These are phyloP conservation scores for Lycocerus yunnanus DNA, from an alignment of 2,888 invertebrate species.

Conservation along the genomic window DNA sequence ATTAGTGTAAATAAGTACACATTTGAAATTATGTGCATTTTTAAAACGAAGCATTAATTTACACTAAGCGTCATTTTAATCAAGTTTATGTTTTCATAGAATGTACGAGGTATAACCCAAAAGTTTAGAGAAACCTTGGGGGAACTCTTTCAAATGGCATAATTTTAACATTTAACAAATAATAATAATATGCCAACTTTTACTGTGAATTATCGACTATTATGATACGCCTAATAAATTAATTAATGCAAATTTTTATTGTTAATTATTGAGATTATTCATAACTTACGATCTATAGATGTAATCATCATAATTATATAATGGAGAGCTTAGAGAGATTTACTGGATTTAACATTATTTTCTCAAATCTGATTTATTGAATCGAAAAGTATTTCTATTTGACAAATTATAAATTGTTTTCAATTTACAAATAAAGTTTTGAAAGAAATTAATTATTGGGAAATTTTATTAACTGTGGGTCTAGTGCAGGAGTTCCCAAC, in stretches of 20 bases:
- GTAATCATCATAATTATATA: too few species aligned
- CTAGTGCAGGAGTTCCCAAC: too few species aligned
- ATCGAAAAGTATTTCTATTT: not conserved
- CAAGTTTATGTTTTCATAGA: not conserved
- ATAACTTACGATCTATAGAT: not conserved
- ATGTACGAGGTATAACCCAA: not conserved
- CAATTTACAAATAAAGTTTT: too few species aligned
- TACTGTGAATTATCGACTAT: not conserved
- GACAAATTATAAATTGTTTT: too few species aligned
- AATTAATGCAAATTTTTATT: not conserved
- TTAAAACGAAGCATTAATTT: not conserved
- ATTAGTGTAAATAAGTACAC: not conserved
- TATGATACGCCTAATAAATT: not conserved
- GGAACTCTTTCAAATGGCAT: not conserved
- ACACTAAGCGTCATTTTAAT: not conserved
- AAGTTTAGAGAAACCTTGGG: not conserved
- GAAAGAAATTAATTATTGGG: too few species aligned
- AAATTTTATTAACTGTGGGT: too few species aligned
- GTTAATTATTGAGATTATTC: not conserved
- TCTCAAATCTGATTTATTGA: not conserved
- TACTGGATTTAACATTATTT: not conserved
- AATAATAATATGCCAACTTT: not conserved
- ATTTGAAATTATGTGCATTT: not conserved
- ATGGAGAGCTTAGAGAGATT: not conserved
- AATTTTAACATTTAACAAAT: too few species aligned